Evolutionary conservation across 2,888 invertebrate genomes (phyloP).

Genomic region (Macrostomum cliftonense): DNA sequence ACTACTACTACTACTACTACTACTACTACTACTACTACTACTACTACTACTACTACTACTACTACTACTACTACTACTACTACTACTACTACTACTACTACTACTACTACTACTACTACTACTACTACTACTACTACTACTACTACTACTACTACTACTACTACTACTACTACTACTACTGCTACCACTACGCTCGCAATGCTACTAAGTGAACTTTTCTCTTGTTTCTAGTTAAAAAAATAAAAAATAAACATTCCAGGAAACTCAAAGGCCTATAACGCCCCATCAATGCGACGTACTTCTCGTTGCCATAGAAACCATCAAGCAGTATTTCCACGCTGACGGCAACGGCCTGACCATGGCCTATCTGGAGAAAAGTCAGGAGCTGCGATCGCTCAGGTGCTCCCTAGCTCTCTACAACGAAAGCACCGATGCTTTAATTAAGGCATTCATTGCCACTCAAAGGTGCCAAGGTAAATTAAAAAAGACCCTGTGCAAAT

Average conservation of each 20-base stretch:
- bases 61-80: no score
- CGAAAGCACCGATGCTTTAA: constrained; percentile 93
- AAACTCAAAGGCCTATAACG: constrained; percentile 47
- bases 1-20: no score
- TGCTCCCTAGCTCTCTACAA: constrained; percentile 95
- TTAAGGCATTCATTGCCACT: constrained; percentile 88
- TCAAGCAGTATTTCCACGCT: constrained; percentile 96
- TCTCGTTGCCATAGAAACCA: constrained; percentile 86
- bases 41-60: no score
- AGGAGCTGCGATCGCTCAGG: constrained; percentile 80
- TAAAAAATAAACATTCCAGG: constrained; percentile 15
- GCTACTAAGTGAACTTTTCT: no score
- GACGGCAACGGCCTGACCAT: constrained; percentile 95
- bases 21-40: no score
- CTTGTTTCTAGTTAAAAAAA: neutral
- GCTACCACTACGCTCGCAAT: no score
- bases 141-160: no score
- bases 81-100: no score
- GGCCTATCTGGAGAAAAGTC: constrained; percentile 84
- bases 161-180: no score
- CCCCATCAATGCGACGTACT: constrained; percentile 94
- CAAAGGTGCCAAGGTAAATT: constrained; percentile 82
- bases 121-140: no score
- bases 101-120: no score
- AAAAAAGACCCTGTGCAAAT: no score